Evolutionary conservation across 2,888 invertebrate species (phyloP), one percentile per base, ranked within the genome.

Genomic region (Tenodera sinensis): DNA sequence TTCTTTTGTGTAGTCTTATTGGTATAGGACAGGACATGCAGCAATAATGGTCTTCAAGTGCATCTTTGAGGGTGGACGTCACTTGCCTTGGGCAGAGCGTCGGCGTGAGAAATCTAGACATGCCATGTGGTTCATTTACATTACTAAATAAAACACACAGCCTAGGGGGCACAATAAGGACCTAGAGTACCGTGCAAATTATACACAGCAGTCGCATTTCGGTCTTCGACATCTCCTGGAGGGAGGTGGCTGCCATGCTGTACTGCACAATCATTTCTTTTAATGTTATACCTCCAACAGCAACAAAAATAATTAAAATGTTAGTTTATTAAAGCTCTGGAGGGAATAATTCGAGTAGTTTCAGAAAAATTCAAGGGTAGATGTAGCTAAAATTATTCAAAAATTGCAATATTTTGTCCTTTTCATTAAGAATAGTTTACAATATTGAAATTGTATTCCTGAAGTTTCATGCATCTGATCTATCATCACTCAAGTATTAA

Each of bases 61-160:
- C 54, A 71, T 71, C 54, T 42, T 42, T 9, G 42, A 42, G 42
- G 42, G 42, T 42, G 25, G 54, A 20, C 54, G 3, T 25, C 54
- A 71, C 20, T 20, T 71, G 54, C 20, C 25, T 71, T 25, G 20
- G 25, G 54, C 54, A 25, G 20, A 71, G 54, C 25, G 54, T 71
- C 25, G 54, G 54, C 3, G 54, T 71, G 54, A 71, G 54, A 71
- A 71, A 25, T 71, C 54, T 71, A 71, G 54, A 71, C 25, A 15
- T 71, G 54, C 82, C 87, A 87, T 87, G 87, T 87, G 87, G 87
- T 82, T 87, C 81, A 87, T 87, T 87, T 87, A 87, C 87, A 87
- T 87, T 34, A 83, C 87, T 87, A 87, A 87, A 87, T 87, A 87
- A 87, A 87, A 87, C 87, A 87, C 83, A 87, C 83, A 87, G 87